A percentile compares a stretch with the other conserved stretches of the same genome.
These are phyloP conservation scores for Oedothorax gibbosus DNA, from an alignment of 1,140 invertebrate genomes.

Conservation along the genomic window DNA sequence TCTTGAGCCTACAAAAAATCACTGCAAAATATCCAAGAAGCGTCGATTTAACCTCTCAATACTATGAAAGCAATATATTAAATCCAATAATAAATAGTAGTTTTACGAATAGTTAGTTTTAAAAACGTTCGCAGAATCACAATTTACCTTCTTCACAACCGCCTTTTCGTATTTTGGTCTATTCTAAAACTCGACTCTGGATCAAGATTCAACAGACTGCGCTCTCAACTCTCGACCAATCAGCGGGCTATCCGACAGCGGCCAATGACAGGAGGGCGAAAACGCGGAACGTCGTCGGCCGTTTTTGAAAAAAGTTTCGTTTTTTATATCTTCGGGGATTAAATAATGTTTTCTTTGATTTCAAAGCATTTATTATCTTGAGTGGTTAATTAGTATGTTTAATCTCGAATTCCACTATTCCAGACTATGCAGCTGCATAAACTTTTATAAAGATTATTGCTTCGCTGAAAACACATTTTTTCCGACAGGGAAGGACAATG, in stretches of 20 bases:
- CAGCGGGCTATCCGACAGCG: background rate
- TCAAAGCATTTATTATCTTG: no score
- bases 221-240: slow-evolving; percentile 55
- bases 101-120: background rate
- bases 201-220: slow-evolving; percentile 53
- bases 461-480: no score
- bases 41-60: background rate
- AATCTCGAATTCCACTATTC: no score
- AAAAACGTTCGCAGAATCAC: background rate
- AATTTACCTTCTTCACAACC: slow-evolving; percentile 8
- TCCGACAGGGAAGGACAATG: no score
- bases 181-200: slow-evolving; percentile 36
- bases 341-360: no score
- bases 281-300: no score
- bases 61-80: background rate
- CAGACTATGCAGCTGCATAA: no score
- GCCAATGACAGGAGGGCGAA: slow-evolving; percentile 12
- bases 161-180: slow-evolving; percentile 32
- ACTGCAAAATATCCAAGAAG: slow-evolving; percentile 18
- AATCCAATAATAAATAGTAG: background rate
- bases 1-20: slow-evolving; percentile 1
- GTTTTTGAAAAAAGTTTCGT: no score
- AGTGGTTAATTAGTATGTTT: no score
- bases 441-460: no score
- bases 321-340: no score